These are phyloP conservation scores for Cephus spinipes DNA, from an alignment of 2,888 invertebrate species.

Conservation along the genomic window DNA sequence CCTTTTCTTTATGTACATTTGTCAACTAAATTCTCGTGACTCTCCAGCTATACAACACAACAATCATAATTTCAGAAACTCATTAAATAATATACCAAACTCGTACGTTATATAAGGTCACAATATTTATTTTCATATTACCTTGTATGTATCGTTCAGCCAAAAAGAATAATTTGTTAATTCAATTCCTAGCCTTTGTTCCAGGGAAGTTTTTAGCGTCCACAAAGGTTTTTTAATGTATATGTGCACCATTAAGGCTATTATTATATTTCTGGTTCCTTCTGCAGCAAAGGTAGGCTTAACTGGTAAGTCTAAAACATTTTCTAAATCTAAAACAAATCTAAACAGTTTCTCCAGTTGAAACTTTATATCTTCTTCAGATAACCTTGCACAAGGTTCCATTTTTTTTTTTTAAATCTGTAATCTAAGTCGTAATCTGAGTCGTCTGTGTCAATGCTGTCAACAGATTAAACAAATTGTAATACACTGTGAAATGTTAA, in stretches of 20 bases:
- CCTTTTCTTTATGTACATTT: slow-evolving; percentile 95
- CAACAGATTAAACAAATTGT: neutral
- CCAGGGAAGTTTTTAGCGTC: slow-evolving; percentile 77
- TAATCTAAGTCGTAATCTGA: slow-evolving; percentile 49
- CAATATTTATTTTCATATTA: slow-evolving; percentile 60
- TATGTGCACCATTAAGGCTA: slow-evolving; percentile 82
- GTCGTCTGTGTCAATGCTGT: slow-evolving; percentile 51
- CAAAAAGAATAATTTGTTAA: slow-evolving; percentile 85
- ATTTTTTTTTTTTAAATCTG: slow-evolving; percentile 55
- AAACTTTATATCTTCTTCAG: slow-evolving; percentile 62
- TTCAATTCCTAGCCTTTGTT: slow-evolving; percentile 78
- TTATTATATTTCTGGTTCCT: slow-evolving; percentile 52
- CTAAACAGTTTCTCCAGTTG: slow-evolving; percentile 62
- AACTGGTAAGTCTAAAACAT: slow-evolving; percentile 60
- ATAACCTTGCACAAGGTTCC: slow-evolving; percentile 59
- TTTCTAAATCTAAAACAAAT: no score
- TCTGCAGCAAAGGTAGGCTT: slow-evolving; percentile 60
- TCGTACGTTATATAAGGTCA: neutral
- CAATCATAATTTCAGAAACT: neutral
- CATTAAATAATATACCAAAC: neutral
- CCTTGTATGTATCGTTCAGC: slow-evolving; percentile 89
- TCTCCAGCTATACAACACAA: slow-evolving; percentile 76
- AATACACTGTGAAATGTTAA: no score
- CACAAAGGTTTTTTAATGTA: slow-evolving; percentile 83
- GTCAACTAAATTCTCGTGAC: slow-evolving; percentile 90